These are phyloP conservation scores for Hoplias malabaricus DNA, from an alignment of 2,113 vertebrate genomes.

Conservation along the genomic window DNA sequence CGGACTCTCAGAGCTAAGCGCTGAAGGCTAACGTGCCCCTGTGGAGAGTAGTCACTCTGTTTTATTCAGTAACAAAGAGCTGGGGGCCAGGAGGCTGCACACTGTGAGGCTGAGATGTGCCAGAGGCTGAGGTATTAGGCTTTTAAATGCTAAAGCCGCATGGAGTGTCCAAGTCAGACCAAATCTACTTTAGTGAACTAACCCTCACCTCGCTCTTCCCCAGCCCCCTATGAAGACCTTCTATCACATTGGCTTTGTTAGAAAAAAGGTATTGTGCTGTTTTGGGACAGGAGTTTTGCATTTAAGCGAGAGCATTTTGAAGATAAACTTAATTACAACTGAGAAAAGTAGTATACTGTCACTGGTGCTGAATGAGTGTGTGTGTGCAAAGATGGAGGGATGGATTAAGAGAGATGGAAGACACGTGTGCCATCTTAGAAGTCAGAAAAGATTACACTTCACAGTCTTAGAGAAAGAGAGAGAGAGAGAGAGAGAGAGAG, in stretches of 20 bases:
- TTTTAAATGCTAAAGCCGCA: constrained; percentile 37
- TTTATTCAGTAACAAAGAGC: constrained; percentile 23
- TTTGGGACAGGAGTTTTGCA: not conserved
- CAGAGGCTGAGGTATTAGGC: constrained; percentile 1
- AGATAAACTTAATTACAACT: constrained; percentile 8
- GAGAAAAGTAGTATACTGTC: not conserved
- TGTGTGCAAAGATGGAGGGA: constrained; percentile 7
- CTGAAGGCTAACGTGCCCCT: constrained; percentile 19
- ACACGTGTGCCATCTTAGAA: constrained; percentile 12
- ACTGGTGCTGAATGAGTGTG: constrained; percentile 31
- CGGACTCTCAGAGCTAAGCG: not conserved
- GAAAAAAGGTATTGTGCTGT: not conserved
- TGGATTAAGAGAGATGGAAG: not conserved
- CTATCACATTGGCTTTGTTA: not conserved
- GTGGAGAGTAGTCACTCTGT: constrained; percentile 1
- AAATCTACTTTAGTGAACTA: constrained; percentile 33
- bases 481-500: constrained; percentile 16
- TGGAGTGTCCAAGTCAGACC: constrained; percentile 19
- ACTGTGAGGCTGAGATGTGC: constrained; percentile 5
- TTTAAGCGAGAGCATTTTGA: constrained; percentile 20
- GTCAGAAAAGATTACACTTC: constrained; percentile 33
- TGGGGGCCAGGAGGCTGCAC: constrained; percentile 4
- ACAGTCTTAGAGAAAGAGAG: not conserved
- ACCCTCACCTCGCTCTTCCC: not conserved
- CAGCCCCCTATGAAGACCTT: not conserved